These are phyloP conservation scores for Caenorhabditis sp. DNA, from an alignment of 2,888 invertebrate species.

Conservation along the genomic window DNA sequence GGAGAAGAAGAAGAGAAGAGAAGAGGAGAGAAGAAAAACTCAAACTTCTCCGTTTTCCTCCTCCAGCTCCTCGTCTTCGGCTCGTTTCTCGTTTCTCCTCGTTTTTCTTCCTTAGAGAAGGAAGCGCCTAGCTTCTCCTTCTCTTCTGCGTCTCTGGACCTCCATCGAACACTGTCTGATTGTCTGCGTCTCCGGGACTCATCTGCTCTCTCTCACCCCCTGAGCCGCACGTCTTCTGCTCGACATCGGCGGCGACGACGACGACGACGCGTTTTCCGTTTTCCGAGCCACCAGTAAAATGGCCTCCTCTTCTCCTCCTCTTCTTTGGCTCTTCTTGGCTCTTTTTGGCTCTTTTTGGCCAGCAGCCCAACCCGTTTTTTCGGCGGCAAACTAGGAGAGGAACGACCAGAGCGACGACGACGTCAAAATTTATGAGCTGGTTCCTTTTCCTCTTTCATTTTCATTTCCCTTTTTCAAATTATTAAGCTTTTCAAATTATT, in stretches of 20 bases:
- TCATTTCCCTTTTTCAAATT: too few species aligned
- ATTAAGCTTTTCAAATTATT: too few species aligned
- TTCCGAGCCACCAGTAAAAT: too few species aligned
- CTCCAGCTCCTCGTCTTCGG: slow-evolving; percentile 2
- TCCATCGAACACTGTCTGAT: not conserved
- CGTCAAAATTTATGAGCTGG: not conserved
- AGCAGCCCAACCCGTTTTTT: too few species aligned
- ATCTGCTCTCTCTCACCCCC: slow-evolving; percentile 15
- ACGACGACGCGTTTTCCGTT: too few species aligned
- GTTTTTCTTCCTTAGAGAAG: not conserved
- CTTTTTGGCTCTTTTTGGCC: too few species aligned
- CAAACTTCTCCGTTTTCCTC: slow-evolving; percentile 4
- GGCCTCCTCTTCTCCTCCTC: not conserved
- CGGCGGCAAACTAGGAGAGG: too few species aligned
- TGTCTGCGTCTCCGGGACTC: slow-evolving; percentile 10
- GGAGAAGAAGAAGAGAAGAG: not conserved
- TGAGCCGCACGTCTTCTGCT: slow-evolving; percentile 5
- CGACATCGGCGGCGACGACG: too few species aligned
- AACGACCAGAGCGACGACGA: too few species aligned
- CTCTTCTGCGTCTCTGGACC: not conserved
- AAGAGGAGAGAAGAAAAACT: slow-evolving; percentile 9
- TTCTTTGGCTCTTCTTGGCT: not conserved
- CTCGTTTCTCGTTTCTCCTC: not conserved
- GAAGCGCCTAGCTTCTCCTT: not conserved
- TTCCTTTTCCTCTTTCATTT: too few species aligned